phyloP scores from a whole-genome alignment of 2,797 vertebrate species.

The Gouania willdenowi region DNA sequence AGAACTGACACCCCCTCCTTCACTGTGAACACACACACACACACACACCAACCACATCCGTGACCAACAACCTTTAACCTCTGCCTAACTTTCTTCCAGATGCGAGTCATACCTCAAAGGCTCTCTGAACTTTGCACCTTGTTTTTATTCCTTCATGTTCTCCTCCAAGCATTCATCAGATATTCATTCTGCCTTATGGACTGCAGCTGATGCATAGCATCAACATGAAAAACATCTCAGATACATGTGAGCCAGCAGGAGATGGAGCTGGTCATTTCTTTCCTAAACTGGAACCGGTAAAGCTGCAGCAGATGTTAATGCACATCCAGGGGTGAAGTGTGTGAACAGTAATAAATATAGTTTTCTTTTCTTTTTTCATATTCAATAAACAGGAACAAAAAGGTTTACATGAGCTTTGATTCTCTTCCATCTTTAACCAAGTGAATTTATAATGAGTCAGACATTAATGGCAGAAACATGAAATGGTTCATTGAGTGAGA shows the following conservation, averaged over 20 bases:
- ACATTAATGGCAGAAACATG: too few species aligned
- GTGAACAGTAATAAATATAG: too few species aligned
- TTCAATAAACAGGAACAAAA: too few species aligned
- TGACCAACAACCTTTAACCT: conserved; percentile 41
- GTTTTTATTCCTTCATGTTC: conserved; percentile 16
- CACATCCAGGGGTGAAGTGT: too few species aligned
- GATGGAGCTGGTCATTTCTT: too few species aligned
- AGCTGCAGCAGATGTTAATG: too few species aligned
- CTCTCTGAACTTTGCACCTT: conserved; percentile 6
- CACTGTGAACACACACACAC: background rate
- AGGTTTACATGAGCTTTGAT: too few species aligned
- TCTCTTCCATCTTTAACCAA: too few species aligned
- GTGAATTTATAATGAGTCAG: too few species aligned
- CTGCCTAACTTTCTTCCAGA: conserved; percentile 43
- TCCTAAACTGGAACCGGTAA: too few species aligned
- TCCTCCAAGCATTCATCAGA: conserved; percentile 2
- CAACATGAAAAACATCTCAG: background rate
- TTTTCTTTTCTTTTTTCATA: too few species aligned
- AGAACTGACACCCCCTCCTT: conserved; percentile 22
- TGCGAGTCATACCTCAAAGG: conserved; percentile 55
- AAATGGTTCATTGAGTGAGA: too few species aligned
- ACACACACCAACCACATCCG: conserved; percentile 26
- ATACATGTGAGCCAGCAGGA: background rate
- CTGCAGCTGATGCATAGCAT: background rate
- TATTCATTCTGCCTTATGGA: background rate